phyloP scores from a whole-genome alignment of 2,888 invertebrate species.

The Anoncus sp. region DNA sequence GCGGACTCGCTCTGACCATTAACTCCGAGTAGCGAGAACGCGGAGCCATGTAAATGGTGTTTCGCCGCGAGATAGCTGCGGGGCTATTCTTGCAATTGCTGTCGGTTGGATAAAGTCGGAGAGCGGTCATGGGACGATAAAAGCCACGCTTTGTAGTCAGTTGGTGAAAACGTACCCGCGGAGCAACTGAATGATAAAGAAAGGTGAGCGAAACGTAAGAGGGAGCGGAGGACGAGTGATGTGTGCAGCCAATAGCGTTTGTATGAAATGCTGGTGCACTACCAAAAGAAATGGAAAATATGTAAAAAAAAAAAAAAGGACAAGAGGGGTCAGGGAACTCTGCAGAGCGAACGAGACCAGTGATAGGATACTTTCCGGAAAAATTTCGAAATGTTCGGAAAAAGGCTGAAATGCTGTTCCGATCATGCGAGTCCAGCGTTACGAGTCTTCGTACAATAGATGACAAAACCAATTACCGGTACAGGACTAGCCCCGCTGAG shows the following conservation, averaged over 20 bases:
- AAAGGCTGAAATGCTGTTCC: no score
- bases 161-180: conserved; percentile 33
- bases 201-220: not conserved
- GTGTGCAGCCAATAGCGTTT: conserved; percentile 19
- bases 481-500: no score
- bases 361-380: no score
- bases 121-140: conserved; percentile 21
- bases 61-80: conserved; percentile 18
- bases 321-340: no score
- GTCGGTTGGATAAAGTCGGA: conserved; percentile 41
- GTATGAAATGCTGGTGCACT: not conserved
- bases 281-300: not conserved
- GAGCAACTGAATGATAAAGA: conserved; percentile 29
- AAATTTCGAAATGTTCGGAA: no score
- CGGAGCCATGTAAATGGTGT: conserved; percentile 12
- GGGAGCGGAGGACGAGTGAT: not conserved
- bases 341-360: no score
- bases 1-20: conserved; percentile 41
- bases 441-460: not conserved
- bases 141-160: conserved; percentile 52
- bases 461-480: no score
- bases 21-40: conserved; percentile 49
- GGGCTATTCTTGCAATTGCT: conserved; percentile 40
- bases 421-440: not conserved
- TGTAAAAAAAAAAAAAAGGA: not conserved